These are phyloP conservation scores for Coilia nasus DNA, from an alignment of 2,797 vertebrate species.

Conservation along the genomic window DNA sequence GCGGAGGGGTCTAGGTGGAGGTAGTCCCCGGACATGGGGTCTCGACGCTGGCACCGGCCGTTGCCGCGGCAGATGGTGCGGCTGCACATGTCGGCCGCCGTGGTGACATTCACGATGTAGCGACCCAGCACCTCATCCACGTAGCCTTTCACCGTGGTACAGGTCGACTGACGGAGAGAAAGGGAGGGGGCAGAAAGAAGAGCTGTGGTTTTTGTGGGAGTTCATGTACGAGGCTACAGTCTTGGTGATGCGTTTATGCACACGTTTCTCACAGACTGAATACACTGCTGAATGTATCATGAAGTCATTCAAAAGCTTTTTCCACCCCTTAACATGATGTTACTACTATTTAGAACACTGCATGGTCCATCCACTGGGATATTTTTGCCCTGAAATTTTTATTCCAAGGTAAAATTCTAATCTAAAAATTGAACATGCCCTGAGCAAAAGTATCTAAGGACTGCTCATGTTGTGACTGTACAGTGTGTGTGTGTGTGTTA, in stretches of 20 bases:
- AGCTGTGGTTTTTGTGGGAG: background rate
- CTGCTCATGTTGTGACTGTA: too few species aligned
- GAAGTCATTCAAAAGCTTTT: too few species aligned
- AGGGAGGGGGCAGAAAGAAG: background rate
- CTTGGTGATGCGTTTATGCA: background rate
- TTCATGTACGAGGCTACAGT: background rate
- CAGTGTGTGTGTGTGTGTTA: too few species aligned
- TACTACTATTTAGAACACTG: too few species aligned
- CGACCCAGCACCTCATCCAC: conserved; percentile 80
- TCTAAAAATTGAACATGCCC: too few species aligned
- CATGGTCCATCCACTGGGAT: too few species aligned
- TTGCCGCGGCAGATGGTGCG: conserved; percentile 76
- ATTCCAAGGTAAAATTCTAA: too few species aligned
- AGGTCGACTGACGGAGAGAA: conserved; percentile 73
- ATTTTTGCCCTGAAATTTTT: too few species aligned
- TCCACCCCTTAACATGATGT: too few species aligned
- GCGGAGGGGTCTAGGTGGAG: conserved; percentile 78
- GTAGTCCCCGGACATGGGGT: conserved; percentile 62
- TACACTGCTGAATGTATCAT: too few species aligned
- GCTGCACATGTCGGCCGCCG: conserved; percentile 83
- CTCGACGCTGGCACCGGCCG: conserved; percentile 81
- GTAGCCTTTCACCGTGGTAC: conserved; percentile 79
- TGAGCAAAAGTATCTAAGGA: too few species aligned
- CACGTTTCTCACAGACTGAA: background rate
- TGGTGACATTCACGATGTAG: conserved; percentile 88